Percentiles rank a stretch among this genome's conserved stretches.
Conservation (phyloP, 2,113 vertebrate species). For the Muscicapa adusta region DNA sequence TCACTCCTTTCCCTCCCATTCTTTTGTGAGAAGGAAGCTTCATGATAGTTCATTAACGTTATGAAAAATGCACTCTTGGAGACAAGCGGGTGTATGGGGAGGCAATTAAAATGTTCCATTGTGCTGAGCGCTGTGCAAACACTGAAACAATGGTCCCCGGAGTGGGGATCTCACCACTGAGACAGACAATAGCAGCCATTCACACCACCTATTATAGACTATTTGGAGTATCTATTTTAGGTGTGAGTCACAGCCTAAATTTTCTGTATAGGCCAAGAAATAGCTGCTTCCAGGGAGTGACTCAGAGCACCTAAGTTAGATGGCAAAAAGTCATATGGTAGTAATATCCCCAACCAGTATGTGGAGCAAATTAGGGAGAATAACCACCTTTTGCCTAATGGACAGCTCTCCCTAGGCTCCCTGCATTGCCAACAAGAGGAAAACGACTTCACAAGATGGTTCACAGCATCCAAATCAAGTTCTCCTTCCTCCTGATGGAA, state of each 20-base stretch:
- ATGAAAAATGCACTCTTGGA: not conserved
- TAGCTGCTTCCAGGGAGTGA: slow-evolving; percentile 1
- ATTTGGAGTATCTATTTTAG: slow-evolving; percentile 2
- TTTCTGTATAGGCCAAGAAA: not conserved
- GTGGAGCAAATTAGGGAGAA: not conserved
- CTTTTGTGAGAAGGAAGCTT: not conserved
- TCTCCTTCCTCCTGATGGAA: not conserved
- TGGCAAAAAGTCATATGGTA: not conserved
- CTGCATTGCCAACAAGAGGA: not conserved
- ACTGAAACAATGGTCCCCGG: slow-evolving; percentile 18
- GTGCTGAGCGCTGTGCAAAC: not conserved
- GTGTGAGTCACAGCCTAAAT: slow-evolving; percentile 9
- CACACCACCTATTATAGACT: slow-evolving; percentile 5
- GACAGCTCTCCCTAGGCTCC: not conserved
- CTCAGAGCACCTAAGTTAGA: slow-evolving; percentile 23
- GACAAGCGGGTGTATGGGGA: not conserved
- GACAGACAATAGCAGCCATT: slow-evolving; percentile 25
- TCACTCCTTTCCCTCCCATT: not conserved
- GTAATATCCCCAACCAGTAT: not conserved
- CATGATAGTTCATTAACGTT: not conserved
- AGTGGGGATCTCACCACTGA: not conserved
- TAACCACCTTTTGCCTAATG: not conserved
- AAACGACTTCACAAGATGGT: not conserved
- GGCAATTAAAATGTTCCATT: slow-evolving; percentile 46
- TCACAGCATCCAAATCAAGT: not conserved